Percentiles rank a stretch among this genome's conserved stretches.
These are phyloP conservation scores for Ornithoptera alexandrae DNA, from an alignment of 2,888 invertebrate genomes.

Conservation along the genomic window DNA sequence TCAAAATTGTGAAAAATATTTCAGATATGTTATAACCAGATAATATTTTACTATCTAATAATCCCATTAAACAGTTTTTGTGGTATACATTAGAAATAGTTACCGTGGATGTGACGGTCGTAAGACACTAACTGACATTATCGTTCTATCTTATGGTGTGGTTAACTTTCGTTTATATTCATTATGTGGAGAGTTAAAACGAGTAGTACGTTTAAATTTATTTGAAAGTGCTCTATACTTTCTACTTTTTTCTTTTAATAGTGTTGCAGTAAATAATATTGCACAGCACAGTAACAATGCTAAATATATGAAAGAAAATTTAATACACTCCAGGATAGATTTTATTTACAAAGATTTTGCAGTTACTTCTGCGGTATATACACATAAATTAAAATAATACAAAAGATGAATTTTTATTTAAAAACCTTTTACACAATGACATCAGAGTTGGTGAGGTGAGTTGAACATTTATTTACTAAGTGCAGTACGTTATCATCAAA, in stretches of 20 bases:
- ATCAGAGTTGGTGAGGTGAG: too few relatives aligned
- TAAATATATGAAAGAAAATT: not conserved
- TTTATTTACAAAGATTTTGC: not conserved
- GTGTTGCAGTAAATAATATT: not conserved
- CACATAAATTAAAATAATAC: too few relatives aligned
- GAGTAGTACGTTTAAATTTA: conserved; percentile 22
- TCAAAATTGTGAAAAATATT: too few relatives aligned
- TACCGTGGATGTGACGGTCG: conserved; percentile 5
- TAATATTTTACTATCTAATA: not conserved
- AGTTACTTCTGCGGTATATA: not conserved
- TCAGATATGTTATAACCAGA: too few relatives aligned
- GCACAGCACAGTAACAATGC: not conserved
- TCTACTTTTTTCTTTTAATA: conserved; percentile 4
- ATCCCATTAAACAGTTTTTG: conserved; percentile 8
- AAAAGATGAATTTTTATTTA: too few relatives aligned
- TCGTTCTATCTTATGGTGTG: conserved; percentile 29
- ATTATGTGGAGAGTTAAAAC: conserved; percentile 32
- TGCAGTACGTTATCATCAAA: too few relatives aligned
- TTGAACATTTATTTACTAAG: too few relatives aligned
- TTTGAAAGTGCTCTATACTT: conserved; percentile 24
- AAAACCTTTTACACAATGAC: too few relatives aligned
- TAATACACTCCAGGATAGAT: not conserved
- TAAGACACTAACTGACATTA: conserved; percentile 9
- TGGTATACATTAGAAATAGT: not conserved
- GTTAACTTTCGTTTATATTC: conserved; percentile 40